A percentile compares a stretch with the other conserved stretches of the same genome.
Conservation (phyloP, 2,113 vertebrate genomes). For the Ramphastos sulfuratus region DNA sequence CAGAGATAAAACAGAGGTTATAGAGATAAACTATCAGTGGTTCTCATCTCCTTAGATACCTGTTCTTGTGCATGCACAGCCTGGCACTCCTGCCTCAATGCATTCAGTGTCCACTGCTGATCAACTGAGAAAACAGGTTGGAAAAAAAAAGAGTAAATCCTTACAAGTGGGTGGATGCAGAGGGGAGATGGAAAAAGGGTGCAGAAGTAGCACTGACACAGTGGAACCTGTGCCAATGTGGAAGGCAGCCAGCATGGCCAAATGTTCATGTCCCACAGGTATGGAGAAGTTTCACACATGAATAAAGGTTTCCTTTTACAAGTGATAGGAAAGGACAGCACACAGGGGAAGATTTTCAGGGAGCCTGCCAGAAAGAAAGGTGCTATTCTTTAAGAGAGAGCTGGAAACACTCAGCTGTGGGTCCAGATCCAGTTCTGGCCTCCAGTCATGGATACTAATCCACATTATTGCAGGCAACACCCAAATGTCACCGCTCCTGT, state of each 20-base stretch:
- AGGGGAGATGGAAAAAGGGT: neutral
- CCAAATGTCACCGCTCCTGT: neutral
- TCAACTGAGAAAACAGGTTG: neutral
- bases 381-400: neutral
- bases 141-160: neutral
- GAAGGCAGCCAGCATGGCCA: neutral
- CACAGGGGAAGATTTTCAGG: neutral
- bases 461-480: neutral
- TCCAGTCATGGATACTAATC: neutral
- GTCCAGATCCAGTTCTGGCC: neutral
- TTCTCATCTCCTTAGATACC: neutral
- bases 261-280: neutral
- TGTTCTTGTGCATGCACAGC: neutral
- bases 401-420: neutral
- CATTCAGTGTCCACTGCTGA: neutral
- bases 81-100: neutral
- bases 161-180: neutral
- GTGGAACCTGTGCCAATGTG: fast-evolving
- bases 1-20: slow-evolving; percentile 34
- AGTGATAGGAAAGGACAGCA: neutral
- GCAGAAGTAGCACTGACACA: neutral
- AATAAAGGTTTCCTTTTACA: neutral
- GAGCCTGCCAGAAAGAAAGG: neutral
- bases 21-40: neutral
- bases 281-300: neutral